These are phyloP conservation scores for Andrena minutula DNA, from an alignment of 2,888 invertebrate genomes.

Conservation along the genomic window DNA sequence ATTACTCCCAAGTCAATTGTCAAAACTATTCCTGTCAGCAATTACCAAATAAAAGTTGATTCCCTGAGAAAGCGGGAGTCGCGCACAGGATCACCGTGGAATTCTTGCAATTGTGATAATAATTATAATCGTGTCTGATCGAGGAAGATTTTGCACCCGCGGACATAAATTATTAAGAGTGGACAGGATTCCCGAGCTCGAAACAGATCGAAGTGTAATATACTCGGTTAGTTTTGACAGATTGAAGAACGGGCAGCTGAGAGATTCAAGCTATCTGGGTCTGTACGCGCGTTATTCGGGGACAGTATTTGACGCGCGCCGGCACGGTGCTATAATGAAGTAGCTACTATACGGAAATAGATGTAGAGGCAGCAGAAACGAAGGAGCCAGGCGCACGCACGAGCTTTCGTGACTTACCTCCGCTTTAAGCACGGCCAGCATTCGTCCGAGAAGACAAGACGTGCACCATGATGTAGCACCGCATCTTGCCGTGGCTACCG, in stretches of 20 bases:
- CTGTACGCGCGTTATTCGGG: constrained; percentile 54
- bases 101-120: not conserved
- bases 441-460: constrained; percentile 44
- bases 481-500: constrained; percentile 54
- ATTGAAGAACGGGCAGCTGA: constrained; percentile 58
- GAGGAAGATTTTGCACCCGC: no score
- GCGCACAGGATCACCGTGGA: not conserved
- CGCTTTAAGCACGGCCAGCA: constrained; percentile 49
- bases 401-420: constrained; percentile 63
- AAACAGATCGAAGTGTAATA: not conserved
- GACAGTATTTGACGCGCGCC: constrained; percentile 64
- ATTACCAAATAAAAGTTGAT: not conserved
- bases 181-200: no score
- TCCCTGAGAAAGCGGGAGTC: no score
- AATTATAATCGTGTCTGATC: not conserved
- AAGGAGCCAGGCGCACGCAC: constrained; percentile 2
- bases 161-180: no score
- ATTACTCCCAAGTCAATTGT: not conserved
- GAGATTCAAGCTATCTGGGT: constrained; percentile 56
- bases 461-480: constrained; percentile 37
- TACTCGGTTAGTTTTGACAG: constrained; percentile 18
- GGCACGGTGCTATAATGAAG: constrained; percentile 57
- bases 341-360: constrained; percentile 70
- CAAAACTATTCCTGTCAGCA: not conserved
- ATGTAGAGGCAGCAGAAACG: constrained; percentile 41